Conservation (phyloP, 2,113 vertebrate species). For the Heterochromis multidens region DNA sequence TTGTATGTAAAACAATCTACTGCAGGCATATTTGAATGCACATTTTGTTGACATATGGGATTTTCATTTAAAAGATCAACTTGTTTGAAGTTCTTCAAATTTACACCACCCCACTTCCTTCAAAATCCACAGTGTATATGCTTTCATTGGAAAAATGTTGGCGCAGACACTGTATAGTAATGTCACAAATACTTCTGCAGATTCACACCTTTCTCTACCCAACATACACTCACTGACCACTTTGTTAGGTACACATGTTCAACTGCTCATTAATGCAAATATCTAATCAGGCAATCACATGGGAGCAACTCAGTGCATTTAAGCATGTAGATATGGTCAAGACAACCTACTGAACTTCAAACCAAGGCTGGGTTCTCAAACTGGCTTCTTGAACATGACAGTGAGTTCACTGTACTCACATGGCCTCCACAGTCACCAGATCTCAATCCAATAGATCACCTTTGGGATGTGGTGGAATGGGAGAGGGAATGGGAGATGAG, state of each 20-base stretch:
- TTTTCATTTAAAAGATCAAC: neutral
- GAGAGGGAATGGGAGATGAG: too few species aligned
- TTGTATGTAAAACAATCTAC: neutral
- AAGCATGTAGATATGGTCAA: neutral
- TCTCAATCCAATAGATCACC: too few species aligned
- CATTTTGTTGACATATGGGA: neutral
- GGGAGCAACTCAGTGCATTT: neutral
- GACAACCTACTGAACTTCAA: neutral
- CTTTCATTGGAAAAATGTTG: neutral
- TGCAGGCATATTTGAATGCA: neutral
- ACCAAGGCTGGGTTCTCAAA: too few species aligned
- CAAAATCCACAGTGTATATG: neutral
- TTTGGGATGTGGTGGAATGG: too few species aligned
- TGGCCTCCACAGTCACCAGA: too few species aligned
- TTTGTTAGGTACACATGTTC: neutral
- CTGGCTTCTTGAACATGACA: too few species aligned
- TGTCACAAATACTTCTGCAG: neutral
- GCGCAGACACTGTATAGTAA: neutral
- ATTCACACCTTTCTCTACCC: neutral
- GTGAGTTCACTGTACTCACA: too few species aligned
- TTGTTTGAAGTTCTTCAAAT: neutral
- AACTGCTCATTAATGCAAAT: neutral
- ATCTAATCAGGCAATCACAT: neutral
- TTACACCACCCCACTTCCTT: neutral
- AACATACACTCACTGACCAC: neutral